Base-by-base conservation (phyloP, 2,113 vertebrate species). In the Actenoides hombroni region DNA sequence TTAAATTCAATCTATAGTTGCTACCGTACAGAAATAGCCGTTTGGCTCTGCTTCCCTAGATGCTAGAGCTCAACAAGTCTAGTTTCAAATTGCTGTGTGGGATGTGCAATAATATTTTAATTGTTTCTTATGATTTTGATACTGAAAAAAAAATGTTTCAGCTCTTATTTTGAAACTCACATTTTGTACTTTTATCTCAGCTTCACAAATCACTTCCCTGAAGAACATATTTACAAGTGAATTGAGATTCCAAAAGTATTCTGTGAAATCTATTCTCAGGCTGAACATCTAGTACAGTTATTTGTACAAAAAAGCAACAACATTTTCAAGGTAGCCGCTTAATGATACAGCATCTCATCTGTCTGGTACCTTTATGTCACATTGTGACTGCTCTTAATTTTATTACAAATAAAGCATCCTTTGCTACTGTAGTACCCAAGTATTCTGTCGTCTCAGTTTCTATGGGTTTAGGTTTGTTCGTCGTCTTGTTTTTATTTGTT, bases 311-410 rank as follows among this genome's bases (percentile, higher is more conserved):
- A 84, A 90, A 42, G 16, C 26, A 89, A 12, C 16, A 71, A 42
- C 26, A 56, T 71, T 87, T 80, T 90, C 56, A 78, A 91, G 44
- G 16, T 9, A 92, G 54, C 15, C 28, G n/a, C 24, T 59, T 60
- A 44, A 37, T 20, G 25, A 68, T 8, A 60, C 4, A 51, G 42
- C 11, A 76, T 29, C 29, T 44, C 29, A 87, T 49, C 35, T 67
- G 31, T 26, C 48, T 1, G 1, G 7, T 71, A 21, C 0, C 0
- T 83, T 70, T 60, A 73, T 33, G 35, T 39, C 49, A 40, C 23
- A 28, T 40, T 92, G 64, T 23, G 42, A 75, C 15, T 53, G 54
- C 15, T 83, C 13, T 70, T 37, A 23, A 26, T 51, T 71, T 69
- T 61, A 37, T 44, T 37, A 70, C 2, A 14, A 59, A 68, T 56